A percentile compares a stretch with the other conserved stretches of the same genome.
Conservation (phyloP, 1,140 invertebrate genomes). For the Globodera ellingtonae region DNA sequence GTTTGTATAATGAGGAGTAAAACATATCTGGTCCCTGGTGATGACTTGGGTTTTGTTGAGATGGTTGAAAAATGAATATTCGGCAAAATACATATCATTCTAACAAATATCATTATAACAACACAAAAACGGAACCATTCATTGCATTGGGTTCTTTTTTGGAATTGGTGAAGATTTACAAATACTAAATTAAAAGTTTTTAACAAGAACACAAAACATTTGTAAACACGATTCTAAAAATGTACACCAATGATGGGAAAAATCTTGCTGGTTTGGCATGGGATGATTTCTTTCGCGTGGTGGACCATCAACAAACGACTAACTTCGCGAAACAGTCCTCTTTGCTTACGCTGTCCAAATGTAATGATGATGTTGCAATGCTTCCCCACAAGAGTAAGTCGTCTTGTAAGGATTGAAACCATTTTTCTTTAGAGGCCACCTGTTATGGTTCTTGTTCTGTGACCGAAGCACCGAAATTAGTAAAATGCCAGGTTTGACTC, state of each 20-base stretch:
- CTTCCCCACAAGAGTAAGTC: constrained; percentile 9
- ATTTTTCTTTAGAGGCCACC: neutral
- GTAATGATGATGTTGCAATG: neutral
- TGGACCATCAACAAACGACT: neutral
- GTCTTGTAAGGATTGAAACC: neutral
- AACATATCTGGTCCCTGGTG: too few species aligned
- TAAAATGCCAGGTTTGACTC: constrained; percentile 4
- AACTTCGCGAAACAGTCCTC: neutral
- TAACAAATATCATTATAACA: neutral
- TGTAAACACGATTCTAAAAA: neutral
- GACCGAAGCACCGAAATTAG: neutral
- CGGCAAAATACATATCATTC: neutral
- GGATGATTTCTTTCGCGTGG: constrained; percentile 5
- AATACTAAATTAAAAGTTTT: neutral
- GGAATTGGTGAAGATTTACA: neutral
- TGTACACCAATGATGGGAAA: neutral
- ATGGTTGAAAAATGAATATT: too few species aligned
- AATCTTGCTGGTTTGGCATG: constrained; percentile 6
- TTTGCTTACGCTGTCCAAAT: neutral
- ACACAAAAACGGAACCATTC: neutral
- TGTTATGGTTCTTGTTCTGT: constrained; percentile 13
- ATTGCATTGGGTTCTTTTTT: neutral
- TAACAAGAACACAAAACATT: neutral
- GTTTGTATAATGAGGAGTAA: too few species aligned
- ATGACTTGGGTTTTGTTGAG: too few species aligned